Conservation (phyloP, 1,140 invertebrate genomes). For the Ruditapes philippinarum region DNA sequence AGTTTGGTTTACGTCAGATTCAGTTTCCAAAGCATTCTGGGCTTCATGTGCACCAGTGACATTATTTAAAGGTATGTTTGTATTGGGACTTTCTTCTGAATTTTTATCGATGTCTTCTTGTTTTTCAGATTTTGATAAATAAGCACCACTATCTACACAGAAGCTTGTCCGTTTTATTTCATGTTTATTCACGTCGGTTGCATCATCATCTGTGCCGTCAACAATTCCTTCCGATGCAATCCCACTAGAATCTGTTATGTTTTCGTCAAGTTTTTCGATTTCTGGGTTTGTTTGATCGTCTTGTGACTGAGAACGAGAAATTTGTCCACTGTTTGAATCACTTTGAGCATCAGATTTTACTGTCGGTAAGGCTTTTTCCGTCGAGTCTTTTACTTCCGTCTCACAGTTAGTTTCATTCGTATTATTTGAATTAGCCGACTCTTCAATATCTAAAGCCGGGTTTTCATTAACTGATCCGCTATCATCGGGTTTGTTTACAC, state of each 20-base stretch:
- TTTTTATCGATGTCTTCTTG: no score
- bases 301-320: no score
- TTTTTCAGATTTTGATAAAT: background rate
- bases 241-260: background rate
- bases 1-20: background rate
- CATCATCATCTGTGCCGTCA: background rate
- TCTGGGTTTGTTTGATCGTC: background rate
- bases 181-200: background rate
- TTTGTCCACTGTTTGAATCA: background rate
- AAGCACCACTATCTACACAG: background rate
- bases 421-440: background rate
- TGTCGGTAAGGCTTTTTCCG: background rate
- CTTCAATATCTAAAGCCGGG: slow-evolving; percentile 19
- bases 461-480: slow-evolving; percentile 16
- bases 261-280: background rate
- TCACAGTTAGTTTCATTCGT: background rate
- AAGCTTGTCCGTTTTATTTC: background rate
- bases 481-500: slow-evolving; percentile 40
- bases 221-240: background rate
- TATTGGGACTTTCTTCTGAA: no score
- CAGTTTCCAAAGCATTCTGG: background rate
- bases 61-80: no score
- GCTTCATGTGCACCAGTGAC: background rate
- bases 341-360: background rate
- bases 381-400: background rate